Evolutionary conservation across 2,888 invertebrate genomes (phyloP), one percentile per base, ranked within the genome.

Genomic region (Cerceris ruficornis): DNA sequence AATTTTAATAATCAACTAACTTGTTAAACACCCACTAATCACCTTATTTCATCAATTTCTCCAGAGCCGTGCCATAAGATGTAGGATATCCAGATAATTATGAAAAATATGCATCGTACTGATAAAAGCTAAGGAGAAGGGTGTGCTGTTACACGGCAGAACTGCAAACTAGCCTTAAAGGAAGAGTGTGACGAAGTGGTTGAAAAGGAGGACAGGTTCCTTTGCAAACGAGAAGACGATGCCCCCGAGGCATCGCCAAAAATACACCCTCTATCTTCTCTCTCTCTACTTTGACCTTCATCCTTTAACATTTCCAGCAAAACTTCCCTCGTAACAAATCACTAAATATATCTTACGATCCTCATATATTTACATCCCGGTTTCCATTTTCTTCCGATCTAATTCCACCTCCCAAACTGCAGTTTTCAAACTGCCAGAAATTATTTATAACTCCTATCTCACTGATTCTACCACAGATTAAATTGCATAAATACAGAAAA

Each of bases 251-350:
- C 14, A 28, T 39, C 41, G 70, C 76, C 59, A 75, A 77, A 75
- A 75, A 77, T 67, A 67, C 62, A 42, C 13, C 42, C 57, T n/a
- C n/a, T n/a, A 7, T n/a, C n/a, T n/a, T 7, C 13, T 52, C 46
- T 15, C 62, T 60, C 15, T 78, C 77, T 76, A 60, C 70, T 64
- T 71, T 58, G 68, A 11, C 55, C 67, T 71, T 68, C 67, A 57
- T 52, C 60, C 77, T 58, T 52, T 52, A 69, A 49, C 64, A 58
- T 75, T 54, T 65, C 42, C 28, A 14, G 15, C 9, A 49, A 7
- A 58, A 62, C 59, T 69, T 66, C 52, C 70, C 75, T 39, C 54
- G 62, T 49, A 1, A 50, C 49, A 50, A 50, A 65, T 75, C 66
- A 70, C 77, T 67, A 65, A 69, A 62, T 57, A 43, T 6, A 15